Evolutionary conservation across 2,888 invertebrate genomes (phyloP), one percentile per base, ranked within the genome.

Genomic region (Aphelenchoides bicaudatus): DNA sequence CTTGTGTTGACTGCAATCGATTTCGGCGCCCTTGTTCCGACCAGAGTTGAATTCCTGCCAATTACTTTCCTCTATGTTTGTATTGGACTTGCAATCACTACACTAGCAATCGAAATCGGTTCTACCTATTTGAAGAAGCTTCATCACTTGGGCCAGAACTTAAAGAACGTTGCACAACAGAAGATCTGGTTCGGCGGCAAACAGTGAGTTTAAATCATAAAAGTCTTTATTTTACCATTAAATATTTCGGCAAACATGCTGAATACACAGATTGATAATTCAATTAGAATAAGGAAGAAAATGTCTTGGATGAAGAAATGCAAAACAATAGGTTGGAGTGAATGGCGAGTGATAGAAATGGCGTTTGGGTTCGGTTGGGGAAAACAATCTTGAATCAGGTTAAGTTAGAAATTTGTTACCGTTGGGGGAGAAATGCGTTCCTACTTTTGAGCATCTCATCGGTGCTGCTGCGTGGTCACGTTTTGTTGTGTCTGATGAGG

Each of bases 121-220:
- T 72, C 73, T 3, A 75, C 77, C 46, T 78, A 78, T 59, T 69
- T 77, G 67, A 74, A 74, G 48, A 76, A 76, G 50, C 31, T 76
- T 39, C 77, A 77, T 54, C 71, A 77, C 59, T 65, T 75, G 53
- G 77, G 77, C 6, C 73, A 75, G 59, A 64, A 68, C 51, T 67
- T 77, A 70, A 75, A 75, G 56, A 71, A 76, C 48, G 77, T 72
- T 1, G 77, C 77, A 2, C 63, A 61, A 28, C 73, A 74, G 4
- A 73, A 71, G 51, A 72, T 77, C 13, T 78, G 77, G 75, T 77
- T 77, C 54, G 77, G 77, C 13, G 77, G 77, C 31, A 78, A 77
- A 64, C 72, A 71, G 72, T 76, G 34, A 27, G 69, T 58, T 39
- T 16, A 8, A 10, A 25, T 21, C 21, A 19, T 19, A 19, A 21